Evolutionary conservation across 37 sponge, comb jelly and placozoan genomes (phyloP).

Genomic region (Agelas oroides): DNA sequence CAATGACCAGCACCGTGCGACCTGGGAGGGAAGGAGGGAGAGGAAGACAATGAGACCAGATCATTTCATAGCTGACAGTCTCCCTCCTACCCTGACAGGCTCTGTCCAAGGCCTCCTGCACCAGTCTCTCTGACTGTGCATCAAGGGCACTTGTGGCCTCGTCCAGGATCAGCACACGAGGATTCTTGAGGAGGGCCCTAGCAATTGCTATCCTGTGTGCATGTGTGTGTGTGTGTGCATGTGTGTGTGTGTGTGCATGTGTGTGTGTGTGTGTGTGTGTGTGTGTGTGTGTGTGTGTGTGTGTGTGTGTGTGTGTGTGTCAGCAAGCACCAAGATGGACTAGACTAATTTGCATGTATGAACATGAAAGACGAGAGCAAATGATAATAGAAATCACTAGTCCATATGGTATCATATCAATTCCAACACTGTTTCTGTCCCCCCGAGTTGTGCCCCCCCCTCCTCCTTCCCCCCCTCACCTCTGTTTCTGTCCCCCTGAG

Average conservation of each 20-base stretch:
- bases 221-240: neutral
- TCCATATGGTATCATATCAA: too few species aligned
- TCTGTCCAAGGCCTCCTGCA: constrained; percentile 84
- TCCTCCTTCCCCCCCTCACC: too few species aligned
- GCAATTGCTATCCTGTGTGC: constrained; percentile 87
- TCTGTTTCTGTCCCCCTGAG: constrained; percentile 96
- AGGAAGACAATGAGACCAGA: neutral
- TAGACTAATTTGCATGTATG: neutral
- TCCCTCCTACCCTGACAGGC: constrained; percentile 56
- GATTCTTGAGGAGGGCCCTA: constrained; percentile 90
- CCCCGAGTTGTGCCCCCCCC: too few species aligned
- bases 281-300: neutral
- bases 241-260: constrained; percentile 3
- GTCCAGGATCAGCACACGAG: constrained; percentile 85
- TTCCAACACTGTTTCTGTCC: too few species aligned
- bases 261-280: neutral
- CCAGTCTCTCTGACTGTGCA: constrained; percentile 83
- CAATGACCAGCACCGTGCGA: constrained; percentile 92
- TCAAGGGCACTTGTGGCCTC: constrained; percentile 96
- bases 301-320: neutral
- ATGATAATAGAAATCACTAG: neutral
- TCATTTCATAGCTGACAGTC: neutral
- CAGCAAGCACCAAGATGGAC: neutral
- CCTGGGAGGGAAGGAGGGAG: constrained; percentile 45
- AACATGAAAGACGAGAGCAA: neutral